Conservation (phyloP, 2,797 vertebrate species). For the Darevskia mixta region DNA sequence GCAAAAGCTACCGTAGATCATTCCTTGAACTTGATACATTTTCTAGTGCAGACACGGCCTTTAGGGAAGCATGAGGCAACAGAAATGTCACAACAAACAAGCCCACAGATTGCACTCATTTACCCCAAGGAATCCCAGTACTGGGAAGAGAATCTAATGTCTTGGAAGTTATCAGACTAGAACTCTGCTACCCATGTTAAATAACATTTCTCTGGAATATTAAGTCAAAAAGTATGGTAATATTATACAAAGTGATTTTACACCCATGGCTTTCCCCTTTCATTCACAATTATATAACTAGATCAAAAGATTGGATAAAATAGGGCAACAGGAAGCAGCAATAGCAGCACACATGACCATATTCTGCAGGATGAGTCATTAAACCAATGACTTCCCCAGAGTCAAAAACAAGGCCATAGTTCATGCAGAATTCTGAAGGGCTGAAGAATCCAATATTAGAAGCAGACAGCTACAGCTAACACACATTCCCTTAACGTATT, state of each 20-base stretch:
- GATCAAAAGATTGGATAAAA: conserved; percentile 72
- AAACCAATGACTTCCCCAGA: conserved; percentile 54
- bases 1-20: background rate
- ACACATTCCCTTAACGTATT: background rate
- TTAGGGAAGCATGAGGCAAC: background rate
- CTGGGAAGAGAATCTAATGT: conserved; percentile 39
- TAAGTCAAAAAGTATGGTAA: conserved; percentile 31
- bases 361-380: conserved; percentile 71
- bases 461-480: background rate
- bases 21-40: background rate
- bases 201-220: conserved; percentile 31
- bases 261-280: conserved; percentile 23
- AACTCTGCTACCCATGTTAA: conserved; percentile 49
- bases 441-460: conserved; percentile 22
- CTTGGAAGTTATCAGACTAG: conserved; percentile 50
- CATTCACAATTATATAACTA: conserved; percentile 67
- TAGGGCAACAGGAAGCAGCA: conserved; percentile 72
- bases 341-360: conserved; percentile 59
- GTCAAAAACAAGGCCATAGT: conserved; percentile 66
- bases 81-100: conserved; percentile 28
- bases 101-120: conserved; percentile 29
- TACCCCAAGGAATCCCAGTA: conserved; percentile 22
- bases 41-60: conserved; percentile 21
- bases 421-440: conserved; percentile 6
- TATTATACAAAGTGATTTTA: conserved; percentile 54